Conservation (phyloP, 2,113 vertebrate genomes). For the Hoplias malabaricus region DNA sequence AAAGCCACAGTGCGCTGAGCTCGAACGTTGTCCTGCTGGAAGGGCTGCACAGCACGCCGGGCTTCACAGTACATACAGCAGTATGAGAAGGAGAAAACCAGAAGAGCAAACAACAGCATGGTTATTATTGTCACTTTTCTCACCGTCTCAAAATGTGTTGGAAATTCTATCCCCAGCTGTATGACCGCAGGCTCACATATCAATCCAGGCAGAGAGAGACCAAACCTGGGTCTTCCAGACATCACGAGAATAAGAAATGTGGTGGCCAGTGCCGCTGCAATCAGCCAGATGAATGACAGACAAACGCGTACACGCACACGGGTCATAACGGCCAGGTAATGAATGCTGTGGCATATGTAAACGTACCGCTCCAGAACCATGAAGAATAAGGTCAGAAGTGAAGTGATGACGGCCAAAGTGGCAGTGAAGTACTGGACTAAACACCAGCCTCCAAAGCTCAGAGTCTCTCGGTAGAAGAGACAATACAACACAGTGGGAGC, state of each 20-base stretch:
- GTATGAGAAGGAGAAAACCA: conserved; percentile 14
- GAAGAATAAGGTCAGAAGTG: background rate
- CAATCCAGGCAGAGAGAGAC: background rate
- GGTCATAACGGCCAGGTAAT: conserved; percentile 7
- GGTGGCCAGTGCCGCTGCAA: background rate
- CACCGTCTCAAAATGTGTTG: background rate
- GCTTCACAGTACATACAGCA: conserved; percentile 26
- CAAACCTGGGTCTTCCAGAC: background rate
- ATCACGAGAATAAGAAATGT: background rate
- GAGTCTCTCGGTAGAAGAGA: too few species aligned
- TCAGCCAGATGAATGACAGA: conserved; percentile 4
- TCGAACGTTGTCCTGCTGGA: conserved; percentile 19
- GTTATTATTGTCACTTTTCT: background rate
- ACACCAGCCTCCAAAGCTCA: too few species aligned
- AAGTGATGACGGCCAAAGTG: too few species aligned
- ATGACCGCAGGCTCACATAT: conserved; percentile 29
- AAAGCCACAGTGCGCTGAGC: conserved; percentile 10
- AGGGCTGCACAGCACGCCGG: background rate
- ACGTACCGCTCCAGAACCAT: conserved; percentile 23
- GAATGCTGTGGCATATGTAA: conserved; percentile 22
- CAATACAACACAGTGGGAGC: too few species aligned
- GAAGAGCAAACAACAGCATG: background rate
- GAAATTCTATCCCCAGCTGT: background rate
- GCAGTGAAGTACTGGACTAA: too few species aligned
- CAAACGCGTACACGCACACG: background rate